Conservation (phyloP, 2,797 vertebrate genomes). For the Petrocephalus schoutedeni region DNA sequence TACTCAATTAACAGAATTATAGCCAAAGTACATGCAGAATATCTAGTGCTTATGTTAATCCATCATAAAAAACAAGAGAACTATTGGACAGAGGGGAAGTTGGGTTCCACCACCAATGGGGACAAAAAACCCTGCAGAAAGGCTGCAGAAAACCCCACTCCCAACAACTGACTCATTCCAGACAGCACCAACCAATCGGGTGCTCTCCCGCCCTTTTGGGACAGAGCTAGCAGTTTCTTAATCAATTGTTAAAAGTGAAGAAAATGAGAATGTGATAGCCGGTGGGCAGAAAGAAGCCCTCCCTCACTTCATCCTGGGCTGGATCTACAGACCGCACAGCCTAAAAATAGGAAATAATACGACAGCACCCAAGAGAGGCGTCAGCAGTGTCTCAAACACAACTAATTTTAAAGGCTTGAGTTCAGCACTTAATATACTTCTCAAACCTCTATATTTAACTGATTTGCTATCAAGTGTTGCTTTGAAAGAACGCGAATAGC, state of each 20-base stretch:
- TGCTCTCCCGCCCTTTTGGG: slow-evolving; percentile 60
- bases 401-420: slow-evolving; percentile 7
- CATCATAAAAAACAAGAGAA: neutral
- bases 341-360: neutral
- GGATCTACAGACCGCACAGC: neutral
- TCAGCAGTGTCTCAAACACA: slow-evolving; percentile 1
- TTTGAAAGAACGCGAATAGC: too few relatives aligned
- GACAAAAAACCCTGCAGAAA: neutral
- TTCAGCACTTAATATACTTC: neutral
- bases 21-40: neutral
- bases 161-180: neutral
- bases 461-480: too few relatives aligned
- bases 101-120: neutral
- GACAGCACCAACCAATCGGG: slow-evolving; percentile 35
- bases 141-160: neutral
- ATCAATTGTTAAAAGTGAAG: slow-evolving; percentile 53
- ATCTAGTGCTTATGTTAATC: neutral
- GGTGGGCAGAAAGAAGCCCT: slow-evolving; percentile 30
- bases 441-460: too few relatives aligned
- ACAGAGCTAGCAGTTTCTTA: slow-evolving; percentile 44
- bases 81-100: neutral
- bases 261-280: slow-evolving; percentile 62
- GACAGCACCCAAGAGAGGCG: neutral
- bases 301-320: slow-evolving; percentile 26
- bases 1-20: neutral